Conservation (phyloP, 2,888 invertebrate species). For the Aporophyla lueneburgensis region DNA sequence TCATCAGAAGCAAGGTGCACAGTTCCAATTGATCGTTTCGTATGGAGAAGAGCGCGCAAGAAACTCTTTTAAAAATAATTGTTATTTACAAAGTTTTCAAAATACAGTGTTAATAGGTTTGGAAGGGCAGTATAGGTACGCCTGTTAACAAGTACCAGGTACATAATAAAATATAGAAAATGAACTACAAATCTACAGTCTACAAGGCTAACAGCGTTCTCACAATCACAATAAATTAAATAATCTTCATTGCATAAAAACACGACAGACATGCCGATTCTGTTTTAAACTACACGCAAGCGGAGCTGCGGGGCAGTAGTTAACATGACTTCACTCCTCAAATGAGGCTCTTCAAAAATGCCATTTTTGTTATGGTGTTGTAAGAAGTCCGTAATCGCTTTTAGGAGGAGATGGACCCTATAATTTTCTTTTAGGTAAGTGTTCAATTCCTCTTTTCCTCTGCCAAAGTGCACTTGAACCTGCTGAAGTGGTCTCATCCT, state of each 20-base stretch:
- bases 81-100: neutral
- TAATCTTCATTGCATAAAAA: no score
- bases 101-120: no score
- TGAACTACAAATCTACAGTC: no score
- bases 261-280: neutral
- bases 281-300: constrained; percentile 1
- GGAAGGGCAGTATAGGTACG: no score
- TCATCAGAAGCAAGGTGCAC: no score
- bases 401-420: constrained; percentile 10
- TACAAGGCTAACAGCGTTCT: no score
- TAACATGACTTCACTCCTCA: neutral
- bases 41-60: no score
- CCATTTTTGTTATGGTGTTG: neutral
- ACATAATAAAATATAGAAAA: no score
- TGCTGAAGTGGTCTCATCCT: constrained; percentile 44
- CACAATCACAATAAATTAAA: no score
- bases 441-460: constrained; percentile 28
- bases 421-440: constrained; percentile 33
- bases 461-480: constrained; percentile 39
- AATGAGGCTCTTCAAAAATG: neutral
- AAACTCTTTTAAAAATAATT: neutral
- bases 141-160: no score
- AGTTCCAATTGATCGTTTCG: no score
- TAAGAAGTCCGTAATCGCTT: constrained; percentile 22
- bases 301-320: neutral